Conservation (phyloP, 2,113 vertebrate genomes). For the Festucalex cinctus region DNA sequence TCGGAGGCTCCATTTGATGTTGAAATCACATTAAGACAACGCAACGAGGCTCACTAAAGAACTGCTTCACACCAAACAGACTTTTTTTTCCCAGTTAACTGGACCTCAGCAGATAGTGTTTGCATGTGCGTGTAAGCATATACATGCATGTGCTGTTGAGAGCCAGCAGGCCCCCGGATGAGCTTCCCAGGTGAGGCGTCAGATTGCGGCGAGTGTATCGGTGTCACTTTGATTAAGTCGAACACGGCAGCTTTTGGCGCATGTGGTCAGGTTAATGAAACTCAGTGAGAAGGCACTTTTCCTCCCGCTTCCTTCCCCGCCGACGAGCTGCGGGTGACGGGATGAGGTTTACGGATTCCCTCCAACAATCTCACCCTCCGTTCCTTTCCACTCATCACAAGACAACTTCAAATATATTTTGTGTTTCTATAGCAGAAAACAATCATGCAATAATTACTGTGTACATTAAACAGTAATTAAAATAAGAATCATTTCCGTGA, state of each 20-base stretch:
- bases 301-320: conserved; percentile 58
- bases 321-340: conserved; percentile 71
- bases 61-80: conserved; percentile 44
- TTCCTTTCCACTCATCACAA: conserved; percentile 30
- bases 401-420: not conserved
- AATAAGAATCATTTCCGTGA: no score
- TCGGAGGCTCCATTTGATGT: conserved; percentile 61
- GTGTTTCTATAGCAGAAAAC: no score
- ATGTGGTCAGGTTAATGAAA: conserved; percentile 81
- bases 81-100: conserved; percentile 49
- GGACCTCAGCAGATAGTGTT: conserved; percentile 27
- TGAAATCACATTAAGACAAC: conserved; percentile 55
- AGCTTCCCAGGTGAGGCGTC: conserved; percentile 60
- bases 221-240: conserved; percentile 74
- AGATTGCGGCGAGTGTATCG: conserved; percentile 57
- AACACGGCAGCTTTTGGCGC: conserved; percentile 71
- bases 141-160: conserved; percentile 33
- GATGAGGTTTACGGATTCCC: conserved; percentile 68
- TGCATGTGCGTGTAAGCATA: not conserved
- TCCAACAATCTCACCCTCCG: conserved; percentile 8
- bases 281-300: conserved; percentile 69
- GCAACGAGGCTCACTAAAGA: conserved; percentile 35
- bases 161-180: conserved; percentile 52
- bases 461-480: no score
- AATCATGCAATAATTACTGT: no score